Percentiles rank a stretch among this genome's conserved stretches.
These are phyloP conservation scores for Leptogaster cylindrica DNA, from an alignment of 2,888 invertebrate genomes.

Conservation along the genomic window DNA sequence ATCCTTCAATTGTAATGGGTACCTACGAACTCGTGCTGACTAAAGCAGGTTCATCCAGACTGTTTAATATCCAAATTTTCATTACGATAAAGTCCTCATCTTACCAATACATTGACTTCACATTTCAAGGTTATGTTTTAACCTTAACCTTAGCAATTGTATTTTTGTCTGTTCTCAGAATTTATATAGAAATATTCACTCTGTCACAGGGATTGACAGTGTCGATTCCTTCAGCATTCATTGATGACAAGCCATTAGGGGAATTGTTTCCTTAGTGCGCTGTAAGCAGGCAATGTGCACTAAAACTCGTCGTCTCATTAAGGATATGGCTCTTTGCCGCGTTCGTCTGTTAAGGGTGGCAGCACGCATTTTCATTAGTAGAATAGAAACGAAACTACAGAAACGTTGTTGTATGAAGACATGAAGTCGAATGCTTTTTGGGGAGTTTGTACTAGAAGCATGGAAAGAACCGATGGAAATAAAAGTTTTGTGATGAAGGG, in stretches of 20 bases:
- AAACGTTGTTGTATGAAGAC: background rate
- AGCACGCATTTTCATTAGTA: conserved; percentile 33
- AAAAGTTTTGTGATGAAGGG: background rate
- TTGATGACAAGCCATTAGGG: conserved; percentile 26
- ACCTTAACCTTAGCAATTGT: conserved; percentile 32
- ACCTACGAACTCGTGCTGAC: too few species aligned
- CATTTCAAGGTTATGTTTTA: conserved; percentile 22
- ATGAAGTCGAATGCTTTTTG: background rate
- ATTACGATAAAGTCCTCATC: too few species aligned
- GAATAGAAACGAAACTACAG: conserved; percentile 23
- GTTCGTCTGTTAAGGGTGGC: conserved; percentile 2
- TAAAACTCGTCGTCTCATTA: conserved; percentile 30
- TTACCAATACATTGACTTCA: background rate
- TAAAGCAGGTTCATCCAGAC: too few species aligned
- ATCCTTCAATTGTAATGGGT: too few species aligned
- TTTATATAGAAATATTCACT: background rate
- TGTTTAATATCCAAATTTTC: too few species aligned
- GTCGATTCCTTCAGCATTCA: conserved; percentile 17
- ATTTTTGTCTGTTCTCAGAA: too few species aligned
- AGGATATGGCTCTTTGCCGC: conserved; percentile 10
- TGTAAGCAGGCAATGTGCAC: background rate
- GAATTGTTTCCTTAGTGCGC: conserved; percentile 23
- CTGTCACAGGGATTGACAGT: conserved; percentile 28
- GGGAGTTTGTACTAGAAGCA: background rate
- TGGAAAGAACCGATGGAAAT: background rate